A percentile compares a stretch with the other conserved stretches of the same genome.
phyloP scores from a whole-genome alignment of 2,797 vertebrate genomes.

The Oophaga sylvatica region DNA sequence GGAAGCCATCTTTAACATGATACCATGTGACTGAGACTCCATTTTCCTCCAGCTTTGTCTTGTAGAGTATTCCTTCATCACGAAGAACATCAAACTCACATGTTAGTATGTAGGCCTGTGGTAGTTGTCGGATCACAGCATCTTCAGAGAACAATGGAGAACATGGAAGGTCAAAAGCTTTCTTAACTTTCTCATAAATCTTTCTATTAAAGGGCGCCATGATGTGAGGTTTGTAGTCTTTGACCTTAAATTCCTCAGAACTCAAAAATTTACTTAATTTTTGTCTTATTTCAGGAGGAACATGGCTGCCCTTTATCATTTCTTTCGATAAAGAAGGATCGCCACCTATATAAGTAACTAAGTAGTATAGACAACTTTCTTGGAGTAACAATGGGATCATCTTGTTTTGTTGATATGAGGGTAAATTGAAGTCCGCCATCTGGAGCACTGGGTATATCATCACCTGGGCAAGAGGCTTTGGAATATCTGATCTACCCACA shows the following conservation, averaged over 20 bases:
- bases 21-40: too few species aligned
- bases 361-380: too few species aligned
- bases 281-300: constrained; percentile 72
- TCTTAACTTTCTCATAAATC: constrained; percentile 60
- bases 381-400: too few species aligned
- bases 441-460: constrained; percentile 76
- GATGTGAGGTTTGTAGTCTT: constrained; percentile 62
- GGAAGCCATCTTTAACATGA: too few species aligned
- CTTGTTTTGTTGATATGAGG: too few species aligned
- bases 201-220: constrained; percentile 64
- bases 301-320: constrained; percentile 64
- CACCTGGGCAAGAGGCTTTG: too few species aligned
- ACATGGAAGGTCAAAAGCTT: constrained; percentile 64
- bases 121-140: constrained; percentile 70
- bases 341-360: too few species aligned
- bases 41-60: too few species aligned
- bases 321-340: too few species aligned
- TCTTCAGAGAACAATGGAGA: constrained; percentile 80
- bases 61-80: too few species aligned
- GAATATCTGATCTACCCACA: constrained; percentile 56
- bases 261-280: constrained; percentile 29
- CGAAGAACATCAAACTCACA: too few species aligned
- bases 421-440: constrained; percentile 1
- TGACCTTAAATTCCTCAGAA: not conserved
- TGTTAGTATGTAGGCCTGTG: constrained; percentile 30